Conservation (phyloP, 37 sponge, comb jelly and placozoan genomes). For the Agelas oroides region DNA sequence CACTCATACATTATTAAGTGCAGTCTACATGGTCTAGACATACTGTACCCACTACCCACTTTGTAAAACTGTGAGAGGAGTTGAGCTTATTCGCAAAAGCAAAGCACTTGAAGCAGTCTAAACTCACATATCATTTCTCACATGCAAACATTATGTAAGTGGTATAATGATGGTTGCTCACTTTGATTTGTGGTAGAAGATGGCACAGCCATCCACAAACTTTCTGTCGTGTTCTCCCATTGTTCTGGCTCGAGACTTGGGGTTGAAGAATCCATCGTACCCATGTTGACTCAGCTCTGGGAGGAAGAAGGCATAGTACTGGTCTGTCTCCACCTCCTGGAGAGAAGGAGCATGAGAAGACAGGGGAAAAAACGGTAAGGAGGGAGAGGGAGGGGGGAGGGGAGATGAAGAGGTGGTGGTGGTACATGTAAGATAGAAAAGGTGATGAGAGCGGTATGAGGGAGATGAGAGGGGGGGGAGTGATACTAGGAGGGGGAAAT, state of each 20-base stretch:
- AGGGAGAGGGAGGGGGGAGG: conserved; percentile 9
- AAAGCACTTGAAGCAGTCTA: too few relatives aligned
- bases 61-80: too few relatives aligned
- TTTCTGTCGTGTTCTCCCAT: conserved; percentile 90
- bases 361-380: neutral
- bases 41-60: too few relatives aligned
- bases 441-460: neutral
- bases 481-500: conserved; percentile 1
- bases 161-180: too few relatives aligned
- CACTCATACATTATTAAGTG: too few relatives aligned
- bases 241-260: conserved; percentile 95
- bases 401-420: neutral
- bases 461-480: neutral
- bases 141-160: too few relatives aligned
- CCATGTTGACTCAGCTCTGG: conserved; percentile 81
- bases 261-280: conserved; percentile 93
- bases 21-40: too few relatives aligned
- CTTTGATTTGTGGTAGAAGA: conserved; percentile 93
- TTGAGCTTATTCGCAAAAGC: too few relatives aligned
- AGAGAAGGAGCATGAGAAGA: neutral
- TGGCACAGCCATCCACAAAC: conserved; percentile 97
- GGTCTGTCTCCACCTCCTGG: conserved; percentile 97
- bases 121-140: too few relatives aligned
- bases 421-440: neutral
- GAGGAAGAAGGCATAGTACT: conserved; percentile 90